Base-by-base conservation (phyloP, 2,113 vertebrate species). In the Nestor notabilis region DNA sequence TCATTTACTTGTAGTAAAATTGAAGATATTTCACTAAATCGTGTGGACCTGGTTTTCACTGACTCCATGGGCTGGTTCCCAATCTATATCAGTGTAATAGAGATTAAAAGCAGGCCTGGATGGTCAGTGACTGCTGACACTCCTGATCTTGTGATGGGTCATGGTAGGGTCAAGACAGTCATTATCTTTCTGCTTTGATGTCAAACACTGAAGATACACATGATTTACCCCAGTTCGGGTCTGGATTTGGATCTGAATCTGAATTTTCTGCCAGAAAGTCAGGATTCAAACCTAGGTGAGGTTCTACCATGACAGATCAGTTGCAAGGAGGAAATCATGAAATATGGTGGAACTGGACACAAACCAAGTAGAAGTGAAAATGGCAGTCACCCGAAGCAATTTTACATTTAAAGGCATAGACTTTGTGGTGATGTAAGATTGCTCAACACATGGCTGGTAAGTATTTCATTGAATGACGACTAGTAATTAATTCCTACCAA, bases 101-200 rank as follows among this genome's bases (percentile, higher is more conserved):
- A 74, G 68, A 96, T 63, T 80, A 77, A 93, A 95, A 92, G 31
- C 88, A 93, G 86, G 9, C 35, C 47, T 83, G 63, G 44, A 41
- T 74, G 63, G 29, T 31, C 58, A 39, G 65, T 55, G 71, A 66
- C 46, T 24, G 4, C 25, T 92, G 63, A 52, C 71, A 74, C 41
- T 69, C 46, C 23, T 46, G 55, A 12, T 78, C 29, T 80, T 92
- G 68, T 8, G 0, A 1, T 66, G 69, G 50, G 55, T 96, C 87
- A 63, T 12, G 29, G 25, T 39, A 92, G 50, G 83, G 83, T 94
- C 91, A 92, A 74, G 35, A 81, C 29, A 71, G 37, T 65, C n/a
- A 43, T 95, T 89, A 89, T 91, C 80, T 87, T 84, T 91, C 64
- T 78, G 60, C 93, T 97, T 95, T 95, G 86, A 95, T 95, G 80